phyloP scores from a whole-genome alignment of 2,113 vertebrate genomes.

The Tachycineta bicolor region DNA sequence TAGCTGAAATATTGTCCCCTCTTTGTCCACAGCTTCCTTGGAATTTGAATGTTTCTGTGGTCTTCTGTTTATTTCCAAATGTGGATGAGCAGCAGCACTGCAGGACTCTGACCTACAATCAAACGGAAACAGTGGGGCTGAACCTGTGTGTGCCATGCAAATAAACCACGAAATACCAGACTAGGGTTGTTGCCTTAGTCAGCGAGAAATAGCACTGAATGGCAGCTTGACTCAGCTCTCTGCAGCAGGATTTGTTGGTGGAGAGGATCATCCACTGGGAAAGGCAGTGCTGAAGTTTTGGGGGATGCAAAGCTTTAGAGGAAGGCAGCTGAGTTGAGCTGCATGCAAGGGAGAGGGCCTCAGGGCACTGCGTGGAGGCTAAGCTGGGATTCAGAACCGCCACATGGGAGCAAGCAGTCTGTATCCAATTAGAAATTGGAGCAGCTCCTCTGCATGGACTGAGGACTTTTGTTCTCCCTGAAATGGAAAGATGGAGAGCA shows the following conservation, averaged over 20 bases:
- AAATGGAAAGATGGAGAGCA: background rate
- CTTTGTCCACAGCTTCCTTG: background rate
- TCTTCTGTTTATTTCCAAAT: background rate
- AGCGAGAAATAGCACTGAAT: background rate
- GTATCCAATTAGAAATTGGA: background rate
- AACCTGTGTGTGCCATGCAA: background rate
- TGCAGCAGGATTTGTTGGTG: background rate
- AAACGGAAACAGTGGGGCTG: background rate
- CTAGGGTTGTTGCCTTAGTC: background rate
- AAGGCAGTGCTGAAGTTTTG: background rate
- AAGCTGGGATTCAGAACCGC: rapidly evolving
- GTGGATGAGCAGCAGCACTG: background rate
- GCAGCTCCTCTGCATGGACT: background rate
- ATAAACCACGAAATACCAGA: background rate
- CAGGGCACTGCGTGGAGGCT: rapidly evolving
- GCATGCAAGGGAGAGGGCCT: background rate
- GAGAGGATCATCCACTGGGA: background rate
- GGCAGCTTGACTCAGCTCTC: rapidly evolving
- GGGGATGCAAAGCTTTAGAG: background rate
- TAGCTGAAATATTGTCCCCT: background rate
- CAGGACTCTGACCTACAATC: background rate
- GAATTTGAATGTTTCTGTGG: rapidly evolving
- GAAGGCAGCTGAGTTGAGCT: background rate
- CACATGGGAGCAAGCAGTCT: background rate
- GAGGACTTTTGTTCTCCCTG: background rate